These are phyloP conservation scores for Corythaeola cristata DNA, from an alignment of 2,113 vertebrate genomes.

Conservation along the genomic window DNA sequence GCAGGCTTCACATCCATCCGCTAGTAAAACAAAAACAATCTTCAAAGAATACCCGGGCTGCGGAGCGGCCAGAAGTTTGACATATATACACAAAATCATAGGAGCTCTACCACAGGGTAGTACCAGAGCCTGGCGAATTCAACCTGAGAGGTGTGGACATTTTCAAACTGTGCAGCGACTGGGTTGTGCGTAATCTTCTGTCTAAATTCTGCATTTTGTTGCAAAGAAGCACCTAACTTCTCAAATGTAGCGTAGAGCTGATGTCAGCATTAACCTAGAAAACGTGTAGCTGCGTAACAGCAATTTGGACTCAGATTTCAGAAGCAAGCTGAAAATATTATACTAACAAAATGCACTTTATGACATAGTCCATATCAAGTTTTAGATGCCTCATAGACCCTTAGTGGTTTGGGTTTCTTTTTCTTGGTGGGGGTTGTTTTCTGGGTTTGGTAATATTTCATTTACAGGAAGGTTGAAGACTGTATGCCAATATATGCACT, in stretches of 20 bases:
- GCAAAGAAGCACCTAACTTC: neutral
- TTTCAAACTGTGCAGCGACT: neutral
- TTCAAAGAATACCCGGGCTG: neutral
- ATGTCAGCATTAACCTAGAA: neutral
- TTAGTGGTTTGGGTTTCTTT: neutral
- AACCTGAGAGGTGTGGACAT: neutral
- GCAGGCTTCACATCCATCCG: neutral
- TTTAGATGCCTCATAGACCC: neutral
- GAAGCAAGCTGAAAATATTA: neutral
- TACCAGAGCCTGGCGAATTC: neutral
- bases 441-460: constrained; percentile 36
- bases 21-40: neutral
- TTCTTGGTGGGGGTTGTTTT: neutral
- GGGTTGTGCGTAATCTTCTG: neutral
- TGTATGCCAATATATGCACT: constrained; percentile 29
- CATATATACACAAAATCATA: accelerated
- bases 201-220: neutral
- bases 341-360: neutral
- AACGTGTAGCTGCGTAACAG: neutral
- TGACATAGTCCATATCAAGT: neutral
- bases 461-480: constrained; percentile 29
- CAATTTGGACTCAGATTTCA: neutral
- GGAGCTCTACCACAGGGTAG: neutral
- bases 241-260: neutral
- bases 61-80: neutral